A percentile compares a stretch with the other conserved stretches of the same genome.
Evolutionary conservation across 2,113 vertebrate species (phyloP).

Genomic region (Tragelaphus imberbis): DNA sequence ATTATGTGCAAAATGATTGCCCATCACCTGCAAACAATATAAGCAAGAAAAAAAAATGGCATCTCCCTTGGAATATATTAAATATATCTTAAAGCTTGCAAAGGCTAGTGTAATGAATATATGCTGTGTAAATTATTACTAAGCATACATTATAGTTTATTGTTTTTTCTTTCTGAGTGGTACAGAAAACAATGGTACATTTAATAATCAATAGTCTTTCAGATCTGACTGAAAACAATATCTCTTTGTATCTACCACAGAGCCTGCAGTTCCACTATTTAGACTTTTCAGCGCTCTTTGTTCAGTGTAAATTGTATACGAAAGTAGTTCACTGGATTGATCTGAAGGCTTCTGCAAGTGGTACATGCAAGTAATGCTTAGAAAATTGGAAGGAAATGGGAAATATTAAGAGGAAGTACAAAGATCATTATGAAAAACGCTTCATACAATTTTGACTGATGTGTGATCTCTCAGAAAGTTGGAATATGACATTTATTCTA

Average conservation of each 20-base stretch:
- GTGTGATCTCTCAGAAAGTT: background rate
- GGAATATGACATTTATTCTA: background rate
- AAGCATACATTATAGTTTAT: background rate
- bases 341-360: background rate
- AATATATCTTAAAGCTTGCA: background rate
- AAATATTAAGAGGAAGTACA: background rate
- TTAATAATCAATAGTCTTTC: background rate
- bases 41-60: background rate
- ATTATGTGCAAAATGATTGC: background rate
- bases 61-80: background rate
- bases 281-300: background rate
- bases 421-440: background rate
- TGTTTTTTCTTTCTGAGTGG: background rate
- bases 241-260: background rate
- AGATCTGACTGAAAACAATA: background rate
- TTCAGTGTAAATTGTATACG: slow-evolving; percentile 4
- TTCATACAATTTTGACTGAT: background rate
- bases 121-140: background rate
- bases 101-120: background rate
- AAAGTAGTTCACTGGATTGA: background rate
- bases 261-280: background rate
- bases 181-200: background rate
- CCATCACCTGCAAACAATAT: background rate
- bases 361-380: background rate
- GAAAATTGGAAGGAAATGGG: background rate